phyloP scores from a whole-genome alignment of 2,797 vertebrate genomes.

The Parauchenoglanis punctatus region DNA sequence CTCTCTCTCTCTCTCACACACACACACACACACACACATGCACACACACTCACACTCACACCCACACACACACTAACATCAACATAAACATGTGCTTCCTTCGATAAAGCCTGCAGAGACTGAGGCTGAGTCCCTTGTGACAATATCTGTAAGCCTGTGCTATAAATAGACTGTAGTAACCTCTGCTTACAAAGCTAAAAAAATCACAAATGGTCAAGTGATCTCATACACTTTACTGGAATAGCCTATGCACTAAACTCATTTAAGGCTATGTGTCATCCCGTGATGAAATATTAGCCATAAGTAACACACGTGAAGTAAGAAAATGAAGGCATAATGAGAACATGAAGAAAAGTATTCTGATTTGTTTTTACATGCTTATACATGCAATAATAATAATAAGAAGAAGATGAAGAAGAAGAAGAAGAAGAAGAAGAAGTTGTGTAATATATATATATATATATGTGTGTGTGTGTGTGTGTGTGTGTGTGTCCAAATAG shows the following conservation, averaged over 20 bases:
- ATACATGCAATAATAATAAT: too few species aligned
- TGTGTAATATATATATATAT: too few species aligned
- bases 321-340: neutral
- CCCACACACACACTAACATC: constrained; percentile 4
- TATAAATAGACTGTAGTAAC: constrained; percentile 47
- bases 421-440: too few species aligned
- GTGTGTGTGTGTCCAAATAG: too few species aligned
- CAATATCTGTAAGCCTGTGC: constrained; percentile 66
- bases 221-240: neutral
- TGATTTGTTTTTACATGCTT: too few species aligned
- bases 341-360: too few species aligned
- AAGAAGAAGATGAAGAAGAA: too few species aligned
- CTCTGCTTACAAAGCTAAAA: constrained; percentile 4
- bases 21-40: constrained; percentile 4
- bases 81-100: constrained; percentile 75
- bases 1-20: neutral
- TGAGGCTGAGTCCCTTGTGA: constrained; percentile 68
- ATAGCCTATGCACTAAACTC: neutral
- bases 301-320: neutral
- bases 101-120: constrained; percentile 75
- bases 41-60: constrained; percentile 8
- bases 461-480: too few species aligned
- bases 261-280: neutral
- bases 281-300: neutral
- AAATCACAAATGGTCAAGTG: constrained; percentile 31